Evolutionary conservation across 2,797 vertebrate species (phyloP).

Genomic region (Sebastes elongatus): DNA sequence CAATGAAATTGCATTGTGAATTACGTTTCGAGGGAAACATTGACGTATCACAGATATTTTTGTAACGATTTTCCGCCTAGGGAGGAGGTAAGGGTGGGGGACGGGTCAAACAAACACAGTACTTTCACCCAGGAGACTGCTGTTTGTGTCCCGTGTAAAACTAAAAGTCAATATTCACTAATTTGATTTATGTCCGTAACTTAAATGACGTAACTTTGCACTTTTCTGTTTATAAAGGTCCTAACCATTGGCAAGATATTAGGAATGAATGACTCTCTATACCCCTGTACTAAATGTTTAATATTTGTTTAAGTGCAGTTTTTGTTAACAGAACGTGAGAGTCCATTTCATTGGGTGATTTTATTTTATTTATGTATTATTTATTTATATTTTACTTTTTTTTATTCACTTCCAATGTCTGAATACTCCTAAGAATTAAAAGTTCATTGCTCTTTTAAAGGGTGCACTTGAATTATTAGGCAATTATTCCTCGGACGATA

Average conservation of each 20-base stretch:
- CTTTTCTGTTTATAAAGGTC: background rate
- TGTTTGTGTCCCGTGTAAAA: no score
- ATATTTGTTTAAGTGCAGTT: background rate
- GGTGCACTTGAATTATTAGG: background rate
- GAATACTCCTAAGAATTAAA: background rate
- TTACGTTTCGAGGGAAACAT: no score
- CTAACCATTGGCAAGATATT: background rate
- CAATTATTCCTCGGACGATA: background rate
- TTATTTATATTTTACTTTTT: background rate
- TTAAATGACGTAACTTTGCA: no score
- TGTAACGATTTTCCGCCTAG: rapidly evolving
- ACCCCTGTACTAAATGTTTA: background rate
- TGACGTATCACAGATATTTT: no score
- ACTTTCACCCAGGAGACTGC: no score
- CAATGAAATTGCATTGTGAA: no score
- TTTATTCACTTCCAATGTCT: background rate
- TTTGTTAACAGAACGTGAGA: no score
- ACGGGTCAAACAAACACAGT: no score
- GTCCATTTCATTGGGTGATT: background rate
- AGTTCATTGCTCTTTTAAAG: background rate
- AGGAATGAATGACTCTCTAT: background rate
- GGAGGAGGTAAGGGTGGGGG: no score
- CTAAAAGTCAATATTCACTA: no score
- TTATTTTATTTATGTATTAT: background rate
- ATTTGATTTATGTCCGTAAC: no score